Base-by-base conservation (phyloP, 2,797 vertebrate genomes). In the Pipistrellus nathusii region DNA sequence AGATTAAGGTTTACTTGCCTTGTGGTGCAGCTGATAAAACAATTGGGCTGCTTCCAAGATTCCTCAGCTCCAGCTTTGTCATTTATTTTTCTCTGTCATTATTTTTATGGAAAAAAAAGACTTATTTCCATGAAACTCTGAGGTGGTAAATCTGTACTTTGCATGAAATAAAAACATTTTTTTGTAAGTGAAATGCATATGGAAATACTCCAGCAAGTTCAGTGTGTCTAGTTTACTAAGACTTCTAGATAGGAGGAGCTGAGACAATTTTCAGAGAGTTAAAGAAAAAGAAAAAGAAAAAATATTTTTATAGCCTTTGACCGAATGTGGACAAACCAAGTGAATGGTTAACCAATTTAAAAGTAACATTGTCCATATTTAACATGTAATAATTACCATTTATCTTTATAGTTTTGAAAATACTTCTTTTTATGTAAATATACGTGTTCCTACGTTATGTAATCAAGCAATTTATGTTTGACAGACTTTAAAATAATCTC, bases 1-100 rank as follows among this genome's bases (percentile, higher is more conserved):
- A 96, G 83, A 84, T 96, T 95, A 96, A 93, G 84, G 93, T 85
- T 85, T 95, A 81, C 73, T 96, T 93, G 96, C 82, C 84, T 93
- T 96, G 83, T 90, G 86, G 96, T 95, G 90, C 97, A 97, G 97
- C 96, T 98, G 97, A 90, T 98, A 85, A 86, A 97, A 98, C 96
- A 97, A 66, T 1, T 95, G 97, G 95, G 94, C 80, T 89, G 4
- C 75, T 92, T 97, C 96, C 97, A 98, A 97, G 94, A 97, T 97
- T 97, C 96, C 95, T 95, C 69, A 17, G 80, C 83, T 95, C 73
- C 81, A 94, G 64, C 80, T 92, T 96, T 97, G 90, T 88, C 93
- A 94, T 96, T 96, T 96, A 91, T 97, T 97, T 97, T 97, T 97
- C 94, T 97, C 94, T 94, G 94, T 97, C 94, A 20, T 91, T 92